These are phyloP conservation scores for Drosophila meridiana DNA, from an alignment of 2,888 invertebrate species.

Conservation along the genomic window DNA sequence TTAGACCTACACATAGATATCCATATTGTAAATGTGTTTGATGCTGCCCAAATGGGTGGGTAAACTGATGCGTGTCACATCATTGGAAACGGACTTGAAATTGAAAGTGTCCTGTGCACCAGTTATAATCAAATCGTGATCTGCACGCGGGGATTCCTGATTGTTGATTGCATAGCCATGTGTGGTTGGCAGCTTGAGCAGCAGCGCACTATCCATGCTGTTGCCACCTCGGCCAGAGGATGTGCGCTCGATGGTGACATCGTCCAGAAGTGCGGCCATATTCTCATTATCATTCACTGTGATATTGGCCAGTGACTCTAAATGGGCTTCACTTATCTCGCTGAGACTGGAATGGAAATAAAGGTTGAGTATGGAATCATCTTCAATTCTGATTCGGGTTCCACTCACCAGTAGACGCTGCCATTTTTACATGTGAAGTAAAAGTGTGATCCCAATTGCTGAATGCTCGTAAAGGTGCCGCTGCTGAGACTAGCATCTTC, in stretches of 20 bases:
- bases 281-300: conserved; percentile 79
- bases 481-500: conserved; percentile 74
- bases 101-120: conserved; percentile 60
- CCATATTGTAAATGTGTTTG: conserved; percentile 80
- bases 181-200: conserved; percentile 39
- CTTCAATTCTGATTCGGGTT: neutral
- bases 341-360: conserved; percentile 61
- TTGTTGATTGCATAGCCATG: conserved; percentile 58
- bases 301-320: conserved; percentile 72
- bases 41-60: conserved; percentile 73
- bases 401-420: conserved; percentile 80
- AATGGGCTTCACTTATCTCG: conserved; percentile 78
- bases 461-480: conserved; percentile 78
- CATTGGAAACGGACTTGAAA: conserved; percentile 61
- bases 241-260: conserved; percentile 69
- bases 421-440: conserved; percentile 82
- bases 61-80: conserved; percentile 63
- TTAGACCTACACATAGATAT: conserved; percentile 78
- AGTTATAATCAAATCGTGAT: conserved; percentile 51
- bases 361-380: neutral
- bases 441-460: conserved; percentile 70
- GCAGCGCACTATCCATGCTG: conserved; percentile 54
- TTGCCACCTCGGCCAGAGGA: conserved; percentile 56
- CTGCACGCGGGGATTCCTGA: conserved; percentile 23
- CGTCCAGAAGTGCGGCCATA: conserved; percentile 68